A percentile compares a stretch with the other conserved stretches of the same genome.
Evolutionary conservation across 1,140 invertebrate genomes (phyloP).

Genomic region (Drosophila erecta): DNA sequence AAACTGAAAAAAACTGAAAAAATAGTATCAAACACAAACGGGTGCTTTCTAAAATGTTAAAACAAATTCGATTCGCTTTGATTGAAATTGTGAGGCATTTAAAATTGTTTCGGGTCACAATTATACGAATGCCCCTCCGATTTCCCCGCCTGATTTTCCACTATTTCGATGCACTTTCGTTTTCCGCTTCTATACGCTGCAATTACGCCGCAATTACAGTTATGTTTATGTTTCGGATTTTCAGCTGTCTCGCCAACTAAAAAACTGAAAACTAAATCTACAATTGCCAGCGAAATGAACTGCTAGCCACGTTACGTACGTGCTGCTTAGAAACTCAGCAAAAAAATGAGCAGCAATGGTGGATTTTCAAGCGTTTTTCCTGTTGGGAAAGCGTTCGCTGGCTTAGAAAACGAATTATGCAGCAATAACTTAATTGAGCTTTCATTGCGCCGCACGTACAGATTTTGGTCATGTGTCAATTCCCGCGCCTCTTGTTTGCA

Average conservation of each 20-base stretch:
- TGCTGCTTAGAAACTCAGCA: slow-evolving; percentile 49
- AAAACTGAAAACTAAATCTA: slow-evolving; percentile 7
- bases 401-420: slow-evolving; percentile 16
- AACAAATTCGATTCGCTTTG: slow-evolving; percentile 50
- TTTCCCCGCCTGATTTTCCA: slow-evolving; percentile 4
- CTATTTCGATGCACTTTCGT: slow-evolving; percentile 54
- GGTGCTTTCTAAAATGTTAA: slow-evolving; percentile 54
- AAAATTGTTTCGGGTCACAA: slow-evolving; percentile 46
- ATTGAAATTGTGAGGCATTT: slow-evolving; percentile 58
- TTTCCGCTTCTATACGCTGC: slow-evolving; percentile 45
- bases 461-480: slow-evolving; percentile 28
- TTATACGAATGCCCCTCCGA: slow-evolving; percentile 20
- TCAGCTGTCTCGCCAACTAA: slow-evolving; percentile 16
- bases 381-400: slow-evolving; percentile 30
- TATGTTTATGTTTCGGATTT: slow-evolving; percentile 43
- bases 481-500: slow-evolving; percentile 32
- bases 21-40: neutral
- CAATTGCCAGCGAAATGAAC: slow-evolving; percentile 48
- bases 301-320: slow-evolving; percentile 55
- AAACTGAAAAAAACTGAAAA: neutral
- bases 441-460: slow-evolving; percentile 27
- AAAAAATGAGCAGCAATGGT: slow-evolving; percentile 15
- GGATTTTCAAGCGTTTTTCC: slow-evolving; percentile 18
- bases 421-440: slow-evolving; percentile 36
- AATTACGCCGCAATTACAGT: slow-evolving; percentile 52